Conservation (phyloP, 2,888 invertebrate species). For the Polylopha cassiicola region DNA sequence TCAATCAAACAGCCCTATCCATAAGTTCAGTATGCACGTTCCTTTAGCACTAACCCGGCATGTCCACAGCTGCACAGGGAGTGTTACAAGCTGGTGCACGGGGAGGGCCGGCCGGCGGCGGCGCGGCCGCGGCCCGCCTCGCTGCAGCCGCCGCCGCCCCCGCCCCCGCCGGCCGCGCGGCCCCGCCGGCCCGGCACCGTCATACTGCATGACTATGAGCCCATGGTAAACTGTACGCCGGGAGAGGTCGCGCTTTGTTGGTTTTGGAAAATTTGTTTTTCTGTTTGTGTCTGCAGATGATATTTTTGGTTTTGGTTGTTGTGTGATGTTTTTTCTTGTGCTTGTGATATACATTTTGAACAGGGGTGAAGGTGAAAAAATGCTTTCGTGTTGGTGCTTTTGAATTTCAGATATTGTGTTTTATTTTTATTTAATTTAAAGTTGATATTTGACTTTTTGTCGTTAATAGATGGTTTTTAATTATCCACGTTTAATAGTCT, state of each 20-base stretch:
- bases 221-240: constrained; percentile 34
- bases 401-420: too few relatives aligned
- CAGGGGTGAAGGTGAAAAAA: too few relatives aligned
- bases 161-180: constrained; percentile 25
- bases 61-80: constrained; percentile 62
- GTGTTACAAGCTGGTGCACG: constrained; percentile 49
- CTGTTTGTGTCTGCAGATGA: constrained; percentile 8
- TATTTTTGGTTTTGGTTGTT: constrained; percentile 12
- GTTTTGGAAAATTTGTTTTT: constrained; percentile 4
- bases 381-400: too few relatives aligned
- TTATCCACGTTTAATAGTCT: too few relatives aligned
- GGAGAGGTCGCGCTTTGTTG: background rate
- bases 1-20: background rate
- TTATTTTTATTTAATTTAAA: too few relatives aligned
- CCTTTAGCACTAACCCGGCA: constrained; percentile 8
- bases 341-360: too few relatives aligned
- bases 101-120: constrained; percentile 22
- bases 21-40: background rate
- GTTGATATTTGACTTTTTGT: too few relatives aligned
- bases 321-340: too few relatives aligned
- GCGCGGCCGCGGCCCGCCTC: constrained; percentile 41
- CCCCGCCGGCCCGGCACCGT: constrained; percentile 47
- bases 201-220: constrained; percentile 45
- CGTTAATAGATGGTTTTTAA: too few relatives aligned
- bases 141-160: constrained; percentile 38